These are phyloP conservation scores for Lumbricus terrestris DNA, from an alignment of 2,888 invertebrate species.

Conservation along the genomic window DNA sequence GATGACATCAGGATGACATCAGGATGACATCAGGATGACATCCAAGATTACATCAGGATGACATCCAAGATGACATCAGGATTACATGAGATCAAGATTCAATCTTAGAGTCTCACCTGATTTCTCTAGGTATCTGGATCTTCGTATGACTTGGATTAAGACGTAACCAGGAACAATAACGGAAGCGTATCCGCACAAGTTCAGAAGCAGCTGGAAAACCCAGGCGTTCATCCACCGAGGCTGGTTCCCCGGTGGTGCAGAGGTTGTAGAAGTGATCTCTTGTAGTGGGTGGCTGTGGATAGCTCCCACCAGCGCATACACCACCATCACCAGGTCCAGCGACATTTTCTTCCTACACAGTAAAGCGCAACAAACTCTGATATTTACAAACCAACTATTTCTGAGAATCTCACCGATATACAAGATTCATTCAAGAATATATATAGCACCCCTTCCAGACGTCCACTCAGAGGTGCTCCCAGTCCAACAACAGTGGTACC, in stretches of 20 bases:
- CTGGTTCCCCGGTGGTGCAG: background rate
- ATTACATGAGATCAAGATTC: background rate
- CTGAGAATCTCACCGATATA: background rate
- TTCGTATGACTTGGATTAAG: slow-evolving; percentile 77
- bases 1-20: background rate
- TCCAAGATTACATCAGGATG: too few species aligned
- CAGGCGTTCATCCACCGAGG: slow-evolving; percentile 60
- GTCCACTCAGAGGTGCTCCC: too few species aligned
- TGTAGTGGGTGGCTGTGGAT: background rate
- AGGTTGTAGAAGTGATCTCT: background rate
- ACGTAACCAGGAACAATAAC: slow-evolving; percentile 81
- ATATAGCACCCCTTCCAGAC: too few species aligned
- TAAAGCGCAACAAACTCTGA: background rate
- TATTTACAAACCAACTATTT: background rate
- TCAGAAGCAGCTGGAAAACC: slow-evolving; percentile 75
- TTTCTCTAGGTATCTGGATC: slow-evolving; percentile 73
- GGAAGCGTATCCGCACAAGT: slow-evolving; percentile 82
- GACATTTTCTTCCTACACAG: background rate
- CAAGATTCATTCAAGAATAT: too few species aligned
- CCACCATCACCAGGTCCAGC: background rate
- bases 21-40: too few species aligned
- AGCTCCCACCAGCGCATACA: background rate
- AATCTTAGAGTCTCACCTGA: slow-evolving; percentile 66
- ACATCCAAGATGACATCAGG: background rate
- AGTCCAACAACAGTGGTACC: too few species aligned